These are phyloP conservation scores for Fopius arisanus DNA, from an alignment of 1,140 invertebrate genomes.

Conservation along the genomic window DNA sequence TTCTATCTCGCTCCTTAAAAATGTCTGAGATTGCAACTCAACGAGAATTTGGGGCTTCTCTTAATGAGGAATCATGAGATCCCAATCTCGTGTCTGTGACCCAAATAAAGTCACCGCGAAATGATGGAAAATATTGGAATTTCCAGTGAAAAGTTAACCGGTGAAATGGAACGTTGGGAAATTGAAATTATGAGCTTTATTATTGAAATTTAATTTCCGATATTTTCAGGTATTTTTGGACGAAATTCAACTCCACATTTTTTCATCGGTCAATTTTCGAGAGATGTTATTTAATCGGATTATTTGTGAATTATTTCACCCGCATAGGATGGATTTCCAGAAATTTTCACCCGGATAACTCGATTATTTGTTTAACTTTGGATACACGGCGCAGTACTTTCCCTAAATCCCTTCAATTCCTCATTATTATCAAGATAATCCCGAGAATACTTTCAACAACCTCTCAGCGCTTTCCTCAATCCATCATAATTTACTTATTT, in stretches of 20 bases:
- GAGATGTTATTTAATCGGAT: too few relatives aligned
- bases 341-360: too few relatives aligned
- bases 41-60: conserved; percentile 32
- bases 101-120: conserved; percentile 13
- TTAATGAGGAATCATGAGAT: conserved; percentile 38
- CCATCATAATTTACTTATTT: not conserved
- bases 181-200: not conserved
- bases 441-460: too few relatives aligned
- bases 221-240: not conserved
- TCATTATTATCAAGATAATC: too few relatives aligned
- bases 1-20: conserved; percentile 14
- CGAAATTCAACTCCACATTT: not conserved
- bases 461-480: too few relatives aligned
- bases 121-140: conserved; percentile 14
- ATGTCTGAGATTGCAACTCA: conserved; percentile 25
- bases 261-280: too few relatives aligned
- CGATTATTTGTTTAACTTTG: too few relatives aligned
- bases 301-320: too few relatives aligned
- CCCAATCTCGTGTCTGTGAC: conserved; percentile 23
- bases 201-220: not conserved
- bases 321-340: too few relatives aligned
- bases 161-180: not conserved
- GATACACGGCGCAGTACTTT: too few relatives aligned
- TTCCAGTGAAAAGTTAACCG: not conserved
- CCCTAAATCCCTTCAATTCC: too few relatives aligned